Evolutionary conservation across 2,797 vertebrate genomes (phyloP), one percentile per base, ranked within the genome.

Genomic region (Chaenodraco wilsoni): DNA sequence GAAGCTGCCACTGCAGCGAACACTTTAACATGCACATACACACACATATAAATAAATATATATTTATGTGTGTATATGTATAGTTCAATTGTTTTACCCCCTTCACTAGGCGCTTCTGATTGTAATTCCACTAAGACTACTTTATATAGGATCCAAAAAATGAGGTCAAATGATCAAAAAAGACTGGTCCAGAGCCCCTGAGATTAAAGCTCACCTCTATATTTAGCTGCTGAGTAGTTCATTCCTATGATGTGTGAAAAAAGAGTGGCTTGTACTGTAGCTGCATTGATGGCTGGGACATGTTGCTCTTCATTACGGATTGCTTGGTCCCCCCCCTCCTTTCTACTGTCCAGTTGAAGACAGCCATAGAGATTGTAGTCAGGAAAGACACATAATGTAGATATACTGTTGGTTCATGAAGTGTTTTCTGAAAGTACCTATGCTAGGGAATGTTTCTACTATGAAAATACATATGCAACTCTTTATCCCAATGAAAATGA

Each of bases 101-200:
- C 31, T 61, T 79, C 57, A 62, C 55, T 43, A 23, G 9, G 44
- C 63, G 72, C 66, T 72, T 83, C 63, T 72, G 66, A 63, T 82
- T 82, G 50, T 76, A 84, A 87, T 80, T 83, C 76, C 76, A 84
- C 65, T 23, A 65, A 86, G 72, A 65, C 76, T 50, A 46, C 67
- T 78, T 80, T 65, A 69, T 67, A 85, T 65, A 79, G 86, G 66
- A 76, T 71, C 77, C 64, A 65, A 75, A 78, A 88, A 91, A 92
- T 83, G 52, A 84, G 89, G 92, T 91, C 82, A 91, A 82, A 88
- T 91, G 59, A 91, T 91, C 83, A 88, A 81, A 89, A 83, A 75
- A 74, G 76, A 65, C 71, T 79, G 16, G 33, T 74, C 69, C 67
- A 72, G 41, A 50, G 27, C 82, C 78, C 80, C 19, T 0, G 69